Base-by-base conservation (phyloP, 2,797 vertebrate genomes). In the Amblyopsis hoosieri region DNA sequence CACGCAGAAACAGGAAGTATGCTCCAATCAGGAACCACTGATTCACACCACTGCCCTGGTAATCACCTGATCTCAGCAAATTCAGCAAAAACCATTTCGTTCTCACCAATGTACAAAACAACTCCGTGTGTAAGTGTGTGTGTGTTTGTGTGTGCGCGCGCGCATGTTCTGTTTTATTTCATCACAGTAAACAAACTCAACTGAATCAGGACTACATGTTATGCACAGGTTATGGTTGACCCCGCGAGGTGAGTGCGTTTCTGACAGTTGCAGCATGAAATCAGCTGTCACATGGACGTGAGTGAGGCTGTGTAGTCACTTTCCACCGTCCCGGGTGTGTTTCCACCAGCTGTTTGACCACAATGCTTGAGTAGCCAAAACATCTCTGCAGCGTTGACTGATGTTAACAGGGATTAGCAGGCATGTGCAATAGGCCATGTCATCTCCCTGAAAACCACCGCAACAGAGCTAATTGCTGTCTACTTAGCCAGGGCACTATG, bases 391-490 rank as follows among this genome's bases (percentile, higher is more conserved):
- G 69, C 12, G 2, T 29, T 45, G 9, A 42, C 54, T 69, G 71
- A 87, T 83, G 23, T 81, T 79, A 79, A 78, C 46, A 56, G 61
- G 1, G 33, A 80, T 80, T 64, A 75, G 59, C 68, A 68, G 42
- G 74, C 46, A 67, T 73, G 66, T 51, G 69, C 55, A 79, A 81
- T 60, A 67, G 65, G 14, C 57, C n/a, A n/a, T 64, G 66, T 70
- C 13, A 57, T 59, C 9, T 67, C 42, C 17, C 37, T 54, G 14
- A 62, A 62, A 60, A 11, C 14, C 1, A 45, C 48, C 54, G 65
- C 15, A 9, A 53, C 54, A 31, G 51, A 68, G 66, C 31, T 1
- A 67, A 59, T 54, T 59, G 63, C 37, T 61, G 54, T 15, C 53
- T 33, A 45, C 48, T 31, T 19, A 55, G 37, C 3, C 54, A 53